Evolutionary conservation across 2,888 invertebrate species (phyloP), one percentile per base, ranked within the genome.

Genomic region (Tricholauxania praeusta): DNA sequence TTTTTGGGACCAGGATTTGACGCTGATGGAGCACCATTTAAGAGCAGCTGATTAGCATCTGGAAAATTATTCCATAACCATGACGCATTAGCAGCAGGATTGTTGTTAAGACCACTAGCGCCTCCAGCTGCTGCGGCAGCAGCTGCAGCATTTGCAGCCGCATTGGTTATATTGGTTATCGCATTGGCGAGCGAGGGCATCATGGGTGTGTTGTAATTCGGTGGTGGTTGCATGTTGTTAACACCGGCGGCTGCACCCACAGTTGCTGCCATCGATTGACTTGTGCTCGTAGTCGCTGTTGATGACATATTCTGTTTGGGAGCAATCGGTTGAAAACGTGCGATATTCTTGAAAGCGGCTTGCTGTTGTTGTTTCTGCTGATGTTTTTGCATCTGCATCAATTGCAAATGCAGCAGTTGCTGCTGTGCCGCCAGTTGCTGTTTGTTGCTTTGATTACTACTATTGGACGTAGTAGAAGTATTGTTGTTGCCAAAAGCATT

Each of bases 51-150:
- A 75, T 81, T 83, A 60, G 83, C 76, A 62, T 86, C 86, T 12
- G 86, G 87, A 39, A 84, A 86, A 74, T 86, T 86, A 62, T 85
- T 85, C 86, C 83, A 84, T 47, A 84, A 79, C 84, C 84, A 83
- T 32, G 79, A 78, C 47, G 78, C 72, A 60, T 74, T 77, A 3
- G 74, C 70, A 22, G 79, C 76, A 10, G 39, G 39, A 39, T 39
- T 39, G 39, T 39, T 39, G 10, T 10, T 39, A 4, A 39, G 39
- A 0, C 39, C 28, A 28, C 28, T 3, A 22, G 2, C 22, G 72
- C 74, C 73, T 3, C 74, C 68, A 32, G 77, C 73, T 8, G 75
- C 60, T 12, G 73, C 75, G 5, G 71, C 69, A 62, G 76, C 75
- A 72, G 76, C 69, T 22, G 74, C 74, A 8, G 63, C 68, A 17